Conservation (phyloP, 2,113 vertebrate genomes). For the Callopanchax toddi region DNA sequence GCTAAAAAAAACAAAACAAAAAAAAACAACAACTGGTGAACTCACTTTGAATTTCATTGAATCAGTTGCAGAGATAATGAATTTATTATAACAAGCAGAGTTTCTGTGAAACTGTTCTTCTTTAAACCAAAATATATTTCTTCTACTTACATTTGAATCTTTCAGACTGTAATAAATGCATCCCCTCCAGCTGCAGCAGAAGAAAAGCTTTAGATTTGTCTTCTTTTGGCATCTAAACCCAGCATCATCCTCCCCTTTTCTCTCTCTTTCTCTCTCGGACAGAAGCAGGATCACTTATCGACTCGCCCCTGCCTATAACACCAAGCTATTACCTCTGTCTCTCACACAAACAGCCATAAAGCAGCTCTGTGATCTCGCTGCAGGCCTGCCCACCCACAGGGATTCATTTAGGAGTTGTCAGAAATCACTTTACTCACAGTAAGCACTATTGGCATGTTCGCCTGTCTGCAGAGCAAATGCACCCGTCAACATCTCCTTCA, state of each 20-base stretch:
- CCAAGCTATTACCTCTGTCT: constrained; percentile 54
- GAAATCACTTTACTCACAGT: constrained; percentile 69
- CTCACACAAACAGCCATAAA: constrained; percentile 51
- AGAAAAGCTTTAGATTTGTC: constrained; percentile 15
- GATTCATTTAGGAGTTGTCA: constrained; percentile 78
- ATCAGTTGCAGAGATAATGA: too few species aligned
- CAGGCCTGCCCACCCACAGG: constrained; percentile 35
- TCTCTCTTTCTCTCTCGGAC: constrained; percentile 30
- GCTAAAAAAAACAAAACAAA: too few species aligned
- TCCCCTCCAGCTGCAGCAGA: constrained; percentile 4
- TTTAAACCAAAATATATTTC: too few species aligned
- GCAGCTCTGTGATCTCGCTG: constrained; percentile 49
- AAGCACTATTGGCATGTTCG: constrained; percentile 64
- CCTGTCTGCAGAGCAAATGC: constrained; percentile 47
- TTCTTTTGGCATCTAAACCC: too few species aligned
- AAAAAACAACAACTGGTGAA: too few species aligned
- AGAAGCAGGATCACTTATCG: constrained; percentile 68
- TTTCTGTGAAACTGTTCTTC: too few species aligned
- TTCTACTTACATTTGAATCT: too few species aligned
- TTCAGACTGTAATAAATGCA: neutral
- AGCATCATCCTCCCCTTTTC: constrained; percentile 25
- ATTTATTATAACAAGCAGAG: too few species aligned
- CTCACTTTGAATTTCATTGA: too few species aligned
- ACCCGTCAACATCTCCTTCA: constrained; percentile 10
- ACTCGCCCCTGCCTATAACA: constrained; percentile 48